phyloP scores from a whole-genome alignment of 1,140 invertebrate species.

The Trachymyrmex septentrionalis region DNA sequence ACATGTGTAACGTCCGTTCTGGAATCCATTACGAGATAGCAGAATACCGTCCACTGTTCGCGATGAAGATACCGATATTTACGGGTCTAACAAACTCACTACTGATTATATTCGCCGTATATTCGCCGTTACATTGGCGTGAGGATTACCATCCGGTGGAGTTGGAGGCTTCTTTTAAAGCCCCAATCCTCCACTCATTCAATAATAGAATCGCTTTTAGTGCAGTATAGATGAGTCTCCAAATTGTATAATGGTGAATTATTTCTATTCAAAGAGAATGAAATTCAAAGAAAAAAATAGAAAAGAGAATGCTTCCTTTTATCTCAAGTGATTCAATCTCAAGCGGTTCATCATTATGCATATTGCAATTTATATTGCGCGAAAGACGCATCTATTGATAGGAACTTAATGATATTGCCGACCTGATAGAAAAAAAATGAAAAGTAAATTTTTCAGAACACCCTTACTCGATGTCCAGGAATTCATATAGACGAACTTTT shows the following conservation, averaged over 20 bases:
- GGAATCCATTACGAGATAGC: conserved; percentile 64
- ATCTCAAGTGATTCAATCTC: neutral
- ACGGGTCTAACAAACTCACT: conserved; percentile 37
- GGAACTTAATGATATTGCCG: neutral
- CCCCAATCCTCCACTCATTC: neutral
- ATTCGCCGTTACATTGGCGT: conserved; percentile 26
- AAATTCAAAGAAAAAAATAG: neutral
- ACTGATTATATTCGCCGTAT: conserved; percentile 6
- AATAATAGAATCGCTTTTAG: conserved; percentile 48
- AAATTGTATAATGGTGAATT: conserved; percentile 41
- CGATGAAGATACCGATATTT: conserved; percentile 60
- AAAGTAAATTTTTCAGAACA: neutral
- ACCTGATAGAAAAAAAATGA: neutral
- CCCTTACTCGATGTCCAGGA: neutral
- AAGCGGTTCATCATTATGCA: neutral
- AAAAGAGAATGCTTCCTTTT: neutral
- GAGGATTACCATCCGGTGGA: conserved; percentile 27
- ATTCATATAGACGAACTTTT: neutral
- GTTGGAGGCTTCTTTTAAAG: neutral
- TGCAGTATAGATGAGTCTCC: neutral
- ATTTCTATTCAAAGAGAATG: conserved; percentile 7
- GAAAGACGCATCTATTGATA: neutral
- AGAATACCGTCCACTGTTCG: conserved; percentile 6
- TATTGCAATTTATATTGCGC: neutral
- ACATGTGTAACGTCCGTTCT: conserved; percentile 56